A percentile compares a stretch with the other conserved stretches of the same genome.
Evolutionary conservation across 2,113 vertebrate genomes (phyloP).

Genomic region (Neodontobutis hainanensis): DNA sequence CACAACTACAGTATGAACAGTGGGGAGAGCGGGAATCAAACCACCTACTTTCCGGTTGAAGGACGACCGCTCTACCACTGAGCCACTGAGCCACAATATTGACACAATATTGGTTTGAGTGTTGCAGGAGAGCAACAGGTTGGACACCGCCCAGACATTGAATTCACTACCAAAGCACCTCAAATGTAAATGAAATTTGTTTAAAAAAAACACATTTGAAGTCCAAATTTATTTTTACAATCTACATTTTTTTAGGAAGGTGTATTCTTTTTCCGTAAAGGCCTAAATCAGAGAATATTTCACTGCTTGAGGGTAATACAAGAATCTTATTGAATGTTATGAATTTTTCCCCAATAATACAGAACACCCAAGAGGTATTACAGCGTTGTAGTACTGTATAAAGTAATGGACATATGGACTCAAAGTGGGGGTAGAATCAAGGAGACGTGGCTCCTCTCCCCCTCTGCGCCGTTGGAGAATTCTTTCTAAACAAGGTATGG

Average conservation of each 20-base stretch:
- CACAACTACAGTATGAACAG: too few species aligned
- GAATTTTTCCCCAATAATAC: neutral
- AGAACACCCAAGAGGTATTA: neutral
- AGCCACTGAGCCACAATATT: too few species aligned
- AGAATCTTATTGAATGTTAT: neutral
- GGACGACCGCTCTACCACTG: too few species aligned
- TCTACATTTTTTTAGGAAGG: neutral
- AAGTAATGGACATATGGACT: conserved; percentile 53
- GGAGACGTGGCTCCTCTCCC: conserved; percentile 54
- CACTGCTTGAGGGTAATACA: neutral
- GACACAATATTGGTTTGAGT: too few species aligned
- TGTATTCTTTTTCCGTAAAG: neutral
- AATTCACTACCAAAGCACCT: too few species aligned
- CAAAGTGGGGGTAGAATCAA: conserved; percentile 49
- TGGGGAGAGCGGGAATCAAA: too few species aligned
- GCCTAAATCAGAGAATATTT: too few species aligned
- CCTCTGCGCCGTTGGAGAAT: conserved; percentile 62
- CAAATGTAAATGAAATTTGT: too few species aligned
- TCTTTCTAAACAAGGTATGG: conserved; percentile 84
- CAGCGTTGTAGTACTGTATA: neutral
- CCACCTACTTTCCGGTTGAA: too few species aligned
- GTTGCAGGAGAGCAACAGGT: too few species aligned
- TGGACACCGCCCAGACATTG: too few species aligned
- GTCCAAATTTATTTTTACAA: neutral
- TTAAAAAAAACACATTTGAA: too few species aligned